Percentiles rank a stretch among this genome's conserved stretches.
These are phyloP conservation scores for Heloderma charlesbogerti DNA, from an alignment of 2,113 vertebrate genomes.

Conservation along the genomic window DNA sequence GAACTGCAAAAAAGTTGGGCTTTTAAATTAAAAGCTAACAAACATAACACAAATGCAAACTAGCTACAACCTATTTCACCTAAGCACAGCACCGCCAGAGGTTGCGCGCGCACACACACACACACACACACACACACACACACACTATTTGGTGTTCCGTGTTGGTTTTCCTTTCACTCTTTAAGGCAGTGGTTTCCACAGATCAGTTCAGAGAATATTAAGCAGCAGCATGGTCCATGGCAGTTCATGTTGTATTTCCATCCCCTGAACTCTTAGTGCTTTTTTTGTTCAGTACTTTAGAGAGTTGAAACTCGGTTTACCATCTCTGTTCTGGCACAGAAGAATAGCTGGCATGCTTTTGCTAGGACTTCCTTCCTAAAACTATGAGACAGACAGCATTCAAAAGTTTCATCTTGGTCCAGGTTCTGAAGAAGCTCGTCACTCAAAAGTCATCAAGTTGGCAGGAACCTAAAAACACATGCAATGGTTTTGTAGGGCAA, in stretches of 20 bases:
- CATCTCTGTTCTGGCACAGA: conserved; percentile 74
- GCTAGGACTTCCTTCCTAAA: conserved; percentile 56
- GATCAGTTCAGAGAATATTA: conserved; percentile 79
- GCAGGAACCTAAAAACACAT: conserved; percentile 86
- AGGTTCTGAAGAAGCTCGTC: conserved; percentile 63
- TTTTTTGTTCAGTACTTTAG: conserved; percentile 74
- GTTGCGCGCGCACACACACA: conserved; percentile 66
- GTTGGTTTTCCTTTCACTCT: conserved; percentile 83
- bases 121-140: conserved; percentile 53
- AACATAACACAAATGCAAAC: conserved; percentile 82
- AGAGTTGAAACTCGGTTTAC: conserved; percentile 63
- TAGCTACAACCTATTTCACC: conserved; percentile 75
- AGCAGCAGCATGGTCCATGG: conserved; percentile 75
- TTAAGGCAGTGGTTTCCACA: conserved; percentile 98
- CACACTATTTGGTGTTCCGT: conserved; percentile 83
- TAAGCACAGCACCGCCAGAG: conserved; percentile 83
- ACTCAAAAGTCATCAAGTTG: conserved; percentile 99
- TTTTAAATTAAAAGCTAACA: conserved; percentile 76
- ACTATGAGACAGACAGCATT: conserved; percentile 42
- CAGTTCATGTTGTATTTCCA: conserved; percentile 74
- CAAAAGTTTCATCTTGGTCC: conserved; percentile 51
- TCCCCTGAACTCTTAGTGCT: conserved; percentile 73
- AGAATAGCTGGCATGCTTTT: conserved; percentile 76
- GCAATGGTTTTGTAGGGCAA: conserved; percentile 22
- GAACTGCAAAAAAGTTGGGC: conserved; percentile 74